Percentiles rank a stretch among this genome's conserved stretches.
Conservation (phyloP, 1,140 invertebrate genomes). For the Xylocopa sonorina region DNA sequence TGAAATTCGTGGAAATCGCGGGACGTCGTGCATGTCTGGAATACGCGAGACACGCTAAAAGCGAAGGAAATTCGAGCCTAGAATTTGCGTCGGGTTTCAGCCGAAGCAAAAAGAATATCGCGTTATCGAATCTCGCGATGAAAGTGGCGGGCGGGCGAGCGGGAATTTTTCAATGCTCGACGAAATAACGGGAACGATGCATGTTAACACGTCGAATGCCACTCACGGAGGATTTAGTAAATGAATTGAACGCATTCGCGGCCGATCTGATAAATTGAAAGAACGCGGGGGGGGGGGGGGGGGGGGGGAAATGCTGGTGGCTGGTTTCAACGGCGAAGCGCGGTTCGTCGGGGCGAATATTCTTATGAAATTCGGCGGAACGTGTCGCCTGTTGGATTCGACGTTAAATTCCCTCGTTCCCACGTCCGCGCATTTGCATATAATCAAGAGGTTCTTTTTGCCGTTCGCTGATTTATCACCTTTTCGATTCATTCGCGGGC, state of each 20-base stretch:
- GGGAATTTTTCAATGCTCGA: conserved; percentile 20
- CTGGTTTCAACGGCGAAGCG: conserved; percentile 14
- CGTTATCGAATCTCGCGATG: no score
- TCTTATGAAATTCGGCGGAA: conserved; percentile 24
- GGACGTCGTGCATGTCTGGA: not conserved
- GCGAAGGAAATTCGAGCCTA: no score
- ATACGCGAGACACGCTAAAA: no score
- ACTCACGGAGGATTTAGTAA: conserved; percentile 39
- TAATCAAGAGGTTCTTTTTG: conserved; percentile 2
- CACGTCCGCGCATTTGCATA: not conserved
- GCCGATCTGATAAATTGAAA: conserved; percentile 31
- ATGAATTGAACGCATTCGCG: conserved; percentile 43
- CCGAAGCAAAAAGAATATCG: no score
- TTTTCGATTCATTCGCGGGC: not conserved
- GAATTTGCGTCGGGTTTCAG: no score
- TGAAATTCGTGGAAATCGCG: not conserved
- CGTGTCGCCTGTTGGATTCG: no score
- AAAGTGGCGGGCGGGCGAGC: no score
- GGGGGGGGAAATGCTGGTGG: conserved; percentile 16
- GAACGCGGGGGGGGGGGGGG: no score
- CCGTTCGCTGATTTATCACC: not conserved
- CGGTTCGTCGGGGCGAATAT: not conserved
- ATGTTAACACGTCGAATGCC: conserved; percentile 10
- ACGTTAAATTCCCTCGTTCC: no score
- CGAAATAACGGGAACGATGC: conserved; percentile 7